A percentile compares a stretch with the other conserved stretches of the same genome.
These are phyloP conservation scores for Psophia crepitans DNA, from an alignment of 2,113 vertebrate genomes.

Conservation along the genomic window DNA sequence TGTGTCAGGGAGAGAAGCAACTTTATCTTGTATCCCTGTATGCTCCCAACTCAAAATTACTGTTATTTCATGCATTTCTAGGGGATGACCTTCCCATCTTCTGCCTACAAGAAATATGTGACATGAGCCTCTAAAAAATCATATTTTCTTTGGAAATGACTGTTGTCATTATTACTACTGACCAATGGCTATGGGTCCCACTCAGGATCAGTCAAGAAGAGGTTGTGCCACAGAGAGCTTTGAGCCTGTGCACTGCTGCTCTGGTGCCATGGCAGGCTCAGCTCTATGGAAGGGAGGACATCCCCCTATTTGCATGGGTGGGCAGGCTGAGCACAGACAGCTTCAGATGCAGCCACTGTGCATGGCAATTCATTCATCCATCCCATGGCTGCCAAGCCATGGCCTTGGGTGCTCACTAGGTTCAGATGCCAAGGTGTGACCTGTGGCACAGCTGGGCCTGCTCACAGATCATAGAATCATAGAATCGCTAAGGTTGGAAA, in stretches of 20 bases:
- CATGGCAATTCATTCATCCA: neutral
- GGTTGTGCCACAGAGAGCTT: neutral
- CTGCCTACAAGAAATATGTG: neutral
- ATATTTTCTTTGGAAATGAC: neutral
- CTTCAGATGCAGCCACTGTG: neutral
- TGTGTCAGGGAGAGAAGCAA: neutral
- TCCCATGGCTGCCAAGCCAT: fast-evolving
- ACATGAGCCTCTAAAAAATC: neutral
- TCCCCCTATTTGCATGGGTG: neutral
- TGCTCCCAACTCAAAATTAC: neutral
- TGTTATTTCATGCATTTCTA: neutral
- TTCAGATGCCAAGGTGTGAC: neutral
- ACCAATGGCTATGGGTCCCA: neutral
- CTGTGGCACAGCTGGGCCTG: neutral
- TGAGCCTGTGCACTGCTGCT: neutral
- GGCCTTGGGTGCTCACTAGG: neutral
- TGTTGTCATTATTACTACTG: neutral
- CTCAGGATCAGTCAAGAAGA: neutral
- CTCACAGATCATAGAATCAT: too few relatives aligned
- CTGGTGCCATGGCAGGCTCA: neutral
- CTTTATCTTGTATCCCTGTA: neutral
- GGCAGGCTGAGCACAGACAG: neutral
- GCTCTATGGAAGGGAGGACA: neutral
- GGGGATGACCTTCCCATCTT: neutral
- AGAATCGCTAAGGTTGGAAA: too few relatives aligned